Base-by-base conservation (phyloP, 1,140 invertebrate species). In the Drosophila ficusphila region DNA sequence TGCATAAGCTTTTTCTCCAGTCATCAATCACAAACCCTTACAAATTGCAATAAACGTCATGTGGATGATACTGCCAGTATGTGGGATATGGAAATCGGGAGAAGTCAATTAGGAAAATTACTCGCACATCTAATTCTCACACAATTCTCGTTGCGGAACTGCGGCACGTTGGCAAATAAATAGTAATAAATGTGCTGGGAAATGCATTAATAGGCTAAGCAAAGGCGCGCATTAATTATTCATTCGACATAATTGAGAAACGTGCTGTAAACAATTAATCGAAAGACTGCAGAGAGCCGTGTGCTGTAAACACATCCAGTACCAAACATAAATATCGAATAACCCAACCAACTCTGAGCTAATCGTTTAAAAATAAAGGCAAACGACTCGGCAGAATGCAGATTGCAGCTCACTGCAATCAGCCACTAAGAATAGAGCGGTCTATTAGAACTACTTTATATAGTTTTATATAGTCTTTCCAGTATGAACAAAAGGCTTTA, bases 111-210 rank as follows among this genome's bases (percentile, higher is more conserved):
- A 79, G 60, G 54, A 58, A 79, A 79, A 79, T 53, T 33, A 60
- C 42, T 29, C 62, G 33, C 27, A 33, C 71, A 60, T 56, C 48
- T 48, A 38, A 71, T 77, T 71, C 48, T 53, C 77, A 64, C 47
- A 56, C 61, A 47, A n/a, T 31, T 56, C 51, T 53, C 61, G 44
- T 77, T 46, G 79, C 79, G 78, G 79, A 82, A 82, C 74, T 69
- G 34, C 69, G 47, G 41, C 78, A 83, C 77, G 58, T 81, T 81
- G 51, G 60, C 60, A 53, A 81, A 83, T 82, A 77, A 82, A 74
- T 73, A 83, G 77, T 69, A 81, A 82, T 82, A 69, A 72, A 77
- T 73, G 78, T 73, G 46, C 46, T 74, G 73, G 68, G 47, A 82
- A 83, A 58, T 83, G 73, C 78, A 81, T 77, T 82, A 57, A 68